Conservation (phyloP, 2,888 invertebrate species). For the Scotopteryx bipunctaria region DNA sequence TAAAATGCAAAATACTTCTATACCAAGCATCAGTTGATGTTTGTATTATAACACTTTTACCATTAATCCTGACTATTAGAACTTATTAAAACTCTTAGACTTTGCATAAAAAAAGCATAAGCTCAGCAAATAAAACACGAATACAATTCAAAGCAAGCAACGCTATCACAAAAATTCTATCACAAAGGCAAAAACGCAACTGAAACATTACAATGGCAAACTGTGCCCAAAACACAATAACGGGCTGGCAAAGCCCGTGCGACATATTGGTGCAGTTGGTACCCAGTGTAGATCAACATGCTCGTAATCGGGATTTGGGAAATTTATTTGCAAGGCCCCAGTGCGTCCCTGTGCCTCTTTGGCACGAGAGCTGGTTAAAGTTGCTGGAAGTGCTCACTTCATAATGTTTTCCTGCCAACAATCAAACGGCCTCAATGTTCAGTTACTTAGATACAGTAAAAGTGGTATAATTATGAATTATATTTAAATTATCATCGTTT, state of each 20-base stretch:
- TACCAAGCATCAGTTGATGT: too few species aligned
- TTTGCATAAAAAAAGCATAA: too few species aligned
- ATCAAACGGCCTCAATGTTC: too few species aligned
- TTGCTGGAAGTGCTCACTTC: slow-evolving; percentile 41
- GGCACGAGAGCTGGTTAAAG: slow-evolving; percentile 18
- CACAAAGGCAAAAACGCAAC: slow-evolving; percentile 13
- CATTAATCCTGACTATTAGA: too few species aligned
- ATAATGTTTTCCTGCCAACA: too few species aligned
- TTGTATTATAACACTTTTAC: too few species aligned
- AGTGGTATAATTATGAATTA: too few species aligned
- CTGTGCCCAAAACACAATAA: slow-evolving; percentile 40
- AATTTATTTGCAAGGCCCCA: slow-evolving; percentile 65
- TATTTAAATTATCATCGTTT: too few species aligned
- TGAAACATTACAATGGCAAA: slow-evolving; percentile 13
- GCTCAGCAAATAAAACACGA: not conserved
- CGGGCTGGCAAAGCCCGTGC: slow-evolving; percentile 52
- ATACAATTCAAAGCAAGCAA: not conserved
- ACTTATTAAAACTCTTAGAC: too few species aligned
- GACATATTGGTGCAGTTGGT: slow-evolving; percentile 71
- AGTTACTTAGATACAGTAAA: too few species aligned
- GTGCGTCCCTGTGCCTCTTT: slow-evolving; percentile 46
- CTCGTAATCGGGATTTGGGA: slow-evolving; percentile 66
- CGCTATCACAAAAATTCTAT: slow-evolving; percentile 1
- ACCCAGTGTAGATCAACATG: slow-evolving; percentile 66
- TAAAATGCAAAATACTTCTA: too few species aligned